Percentiles rank a stretch among this genome's conserved stretches.
These are phyloP conservation scores for Siphlonurus alternatus DNA, from an alignment of 2,888 invertebrate species.

Conservation along the genomic window DNA sequence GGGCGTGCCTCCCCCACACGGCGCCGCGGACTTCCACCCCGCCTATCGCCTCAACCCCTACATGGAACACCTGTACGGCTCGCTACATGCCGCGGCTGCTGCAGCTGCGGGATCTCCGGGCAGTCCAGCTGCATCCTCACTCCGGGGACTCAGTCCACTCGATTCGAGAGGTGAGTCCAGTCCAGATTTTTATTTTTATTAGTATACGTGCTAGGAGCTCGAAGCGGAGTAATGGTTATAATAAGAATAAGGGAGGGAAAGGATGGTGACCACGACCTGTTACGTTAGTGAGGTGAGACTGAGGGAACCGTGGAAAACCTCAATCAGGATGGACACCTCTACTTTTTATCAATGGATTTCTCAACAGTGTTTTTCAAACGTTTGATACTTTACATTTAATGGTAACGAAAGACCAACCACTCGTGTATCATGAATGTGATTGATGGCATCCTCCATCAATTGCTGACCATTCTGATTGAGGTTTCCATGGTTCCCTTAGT, in stretches of 20 bases:
- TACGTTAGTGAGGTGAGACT: too few species aligned
- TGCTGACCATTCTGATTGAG: too few species aligned
- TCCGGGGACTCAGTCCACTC: constrained; percentile 30
- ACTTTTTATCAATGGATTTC: too few species aligned
- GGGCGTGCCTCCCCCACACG: constrained; percentile 26
- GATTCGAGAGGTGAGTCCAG: constrained; percentile 41
- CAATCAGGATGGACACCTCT: neutral
- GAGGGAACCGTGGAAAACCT: too few species aligned
- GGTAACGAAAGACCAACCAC: too few species aligned
- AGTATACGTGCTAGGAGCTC: neutral
- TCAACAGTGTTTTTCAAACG: too few species aligned
- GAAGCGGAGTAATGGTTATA: neutral
- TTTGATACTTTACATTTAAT: too few species aligned
- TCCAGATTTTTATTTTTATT: too few species aligned
- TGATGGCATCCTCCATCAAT: too few species aligned
- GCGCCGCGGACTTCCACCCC: constrained; percentile 26
- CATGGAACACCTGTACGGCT: constrained; percentile 61
- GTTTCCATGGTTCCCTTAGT: too few species aligned
- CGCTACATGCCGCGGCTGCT: constrained; percentile 46
- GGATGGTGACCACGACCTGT: too few species aligned
- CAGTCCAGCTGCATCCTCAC: constrained; percentile 47
- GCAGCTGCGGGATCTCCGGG: constrained; percentile 42
- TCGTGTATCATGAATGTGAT: too few species aligned
- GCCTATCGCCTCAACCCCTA: constrained; percentile 53
- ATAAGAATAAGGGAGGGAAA: neutral